Evolutionary conservation across 2,888 invertebrate species (phyloP).

Genomic region (Pandemis cinnamomeana): DNA sequence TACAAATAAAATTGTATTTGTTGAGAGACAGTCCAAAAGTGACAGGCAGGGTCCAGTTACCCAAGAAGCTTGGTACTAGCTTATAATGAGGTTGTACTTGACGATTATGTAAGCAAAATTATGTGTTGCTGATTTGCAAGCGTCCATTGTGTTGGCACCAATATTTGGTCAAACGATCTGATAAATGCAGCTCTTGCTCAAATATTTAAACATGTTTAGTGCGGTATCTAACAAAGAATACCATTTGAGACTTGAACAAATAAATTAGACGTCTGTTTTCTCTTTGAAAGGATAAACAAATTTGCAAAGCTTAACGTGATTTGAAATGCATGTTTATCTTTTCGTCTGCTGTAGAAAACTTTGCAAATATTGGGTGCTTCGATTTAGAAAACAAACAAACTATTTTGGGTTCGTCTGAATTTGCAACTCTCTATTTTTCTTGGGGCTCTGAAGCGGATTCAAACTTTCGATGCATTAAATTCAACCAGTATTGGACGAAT

Average conservation of each 20-base stretch:
- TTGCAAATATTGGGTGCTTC: background rate
- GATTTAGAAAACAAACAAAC: background rate
- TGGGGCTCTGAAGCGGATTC: background rate
- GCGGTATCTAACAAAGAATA: conserved; percentile 1
- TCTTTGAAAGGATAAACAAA: background rate
- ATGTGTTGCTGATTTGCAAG: conserved; percentile 35
- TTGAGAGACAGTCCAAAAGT: conserved; percentile 5
- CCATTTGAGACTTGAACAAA: conserved; percentile 13
- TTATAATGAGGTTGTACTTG: conserved; percentile 48
- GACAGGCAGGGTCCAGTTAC: conserved; percentile 46
- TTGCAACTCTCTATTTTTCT: background rate
- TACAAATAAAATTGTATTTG: background rate
- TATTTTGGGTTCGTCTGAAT: background rate
- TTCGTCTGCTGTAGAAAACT: conserved; percentile 5
- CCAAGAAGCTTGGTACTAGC: conserved; percentile 48
- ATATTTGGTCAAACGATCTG: conserved; percentile 35
- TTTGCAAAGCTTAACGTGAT: conserved; percentile 8
- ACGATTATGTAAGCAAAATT: conserved; percentile 52
- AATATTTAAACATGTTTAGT: conserved; percentile 21
- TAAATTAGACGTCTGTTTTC: conserved; percentile 1
- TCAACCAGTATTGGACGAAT: background rate
- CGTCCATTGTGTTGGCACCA: conserved; percentile 27
- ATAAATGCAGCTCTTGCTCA: conserved; percentile 19
- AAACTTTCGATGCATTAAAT: background rate
- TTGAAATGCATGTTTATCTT: conserved; percentile 5